Evolutionary conservation across 2,113 vertebrate species (phyloP).

Genomic region (Esox niger): DNA sequence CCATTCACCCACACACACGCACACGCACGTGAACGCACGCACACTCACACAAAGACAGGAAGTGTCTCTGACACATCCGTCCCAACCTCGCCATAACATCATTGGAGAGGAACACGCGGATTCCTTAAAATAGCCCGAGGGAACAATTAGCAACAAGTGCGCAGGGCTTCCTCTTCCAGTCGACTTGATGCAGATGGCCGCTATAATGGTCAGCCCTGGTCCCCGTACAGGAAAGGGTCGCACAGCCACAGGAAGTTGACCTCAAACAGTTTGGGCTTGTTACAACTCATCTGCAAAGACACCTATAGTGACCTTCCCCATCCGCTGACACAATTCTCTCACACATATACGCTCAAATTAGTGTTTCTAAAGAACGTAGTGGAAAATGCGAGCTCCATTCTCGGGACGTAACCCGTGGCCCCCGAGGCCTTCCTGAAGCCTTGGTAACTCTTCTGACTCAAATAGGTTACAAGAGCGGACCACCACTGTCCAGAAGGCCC

Average conservation of each 20-base stretch:
- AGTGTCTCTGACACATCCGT: slow-evolving; percentile 32
- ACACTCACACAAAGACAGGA: slow-evolving; percentile 40
- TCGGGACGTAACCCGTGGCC: no score
- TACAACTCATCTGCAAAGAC: slow-evolving; percentile 39
- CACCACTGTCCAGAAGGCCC: no score
- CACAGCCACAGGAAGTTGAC: slow-evolving; percentile 46
- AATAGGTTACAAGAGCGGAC: no score
- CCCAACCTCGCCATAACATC: slow-evolving; percentile 19
- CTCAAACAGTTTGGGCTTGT: slow-evolving; percentile 26
- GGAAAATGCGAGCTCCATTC: no score
- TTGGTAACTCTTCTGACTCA: no score
- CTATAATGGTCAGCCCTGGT: slow-evolving; percentile 44
- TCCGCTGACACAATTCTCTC: no score
- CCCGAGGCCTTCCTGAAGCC: no score
- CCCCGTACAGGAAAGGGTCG: slow-evolving; percentile 59
- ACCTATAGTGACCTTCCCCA: slow-evolving; percentile 9
- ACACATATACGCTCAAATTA: slow-evolving; percentile 1
- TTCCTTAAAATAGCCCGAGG: slow-evolving; percentile 56
- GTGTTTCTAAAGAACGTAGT: no score
- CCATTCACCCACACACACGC: slow-evolving; percentile 23
- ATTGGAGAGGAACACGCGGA: slow-evolving; percentile 42
- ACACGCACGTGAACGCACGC: slow-evolving; percentile 22
- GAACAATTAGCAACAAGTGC: slow-evolving; percentile 46
- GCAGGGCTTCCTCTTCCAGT: slow-evolving; percentile 65
- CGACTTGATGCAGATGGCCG: slow-evolving; percentile 51